Percentiles rank a stretch among this genome's conserved stretches.
Evolutionary conservation across 2,113 vertebrate genomes (phyloP).

Genomic region (Tyto alba): DNA sequence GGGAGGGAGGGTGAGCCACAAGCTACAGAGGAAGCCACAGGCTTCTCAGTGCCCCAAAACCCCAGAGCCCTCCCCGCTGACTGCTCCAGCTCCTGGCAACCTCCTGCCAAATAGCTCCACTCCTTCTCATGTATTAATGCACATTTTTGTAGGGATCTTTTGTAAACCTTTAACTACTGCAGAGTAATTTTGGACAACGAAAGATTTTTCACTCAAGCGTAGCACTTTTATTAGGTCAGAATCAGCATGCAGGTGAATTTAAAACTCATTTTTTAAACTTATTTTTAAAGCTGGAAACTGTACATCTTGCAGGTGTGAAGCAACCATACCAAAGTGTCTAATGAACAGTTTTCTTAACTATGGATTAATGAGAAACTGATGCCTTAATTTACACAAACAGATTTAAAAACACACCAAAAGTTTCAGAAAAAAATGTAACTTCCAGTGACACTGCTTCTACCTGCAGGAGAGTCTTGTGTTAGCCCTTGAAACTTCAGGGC

Average conservation of each 20-base stretch:
- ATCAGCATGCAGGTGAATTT: not conserved
- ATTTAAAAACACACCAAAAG: not conserved
- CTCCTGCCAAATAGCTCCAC: not conserved
- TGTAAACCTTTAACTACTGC: not conserved
- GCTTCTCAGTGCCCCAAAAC: fast-evolving
- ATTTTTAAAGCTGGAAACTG: not conserved
- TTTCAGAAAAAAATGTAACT: not conserved
- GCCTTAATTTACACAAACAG: not conserved
- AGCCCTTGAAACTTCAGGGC: not conserved
- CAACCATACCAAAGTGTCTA: not conserved
- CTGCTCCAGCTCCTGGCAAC: not conserved
- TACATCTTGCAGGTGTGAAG: not conserved
- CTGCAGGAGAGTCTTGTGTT: not conserved
- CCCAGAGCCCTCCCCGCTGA: not conserved
- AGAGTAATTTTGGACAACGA: not conserved
- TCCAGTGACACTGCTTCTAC: not conserved
- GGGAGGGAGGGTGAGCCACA: not conserved
- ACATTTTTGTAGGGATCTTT: not conserved
- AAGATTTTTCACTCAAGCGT: not conserved
- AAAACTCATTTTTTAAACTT: not conserved
- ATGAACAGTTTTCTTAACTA: not conserved
- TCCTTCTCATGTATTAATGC: not conserved
- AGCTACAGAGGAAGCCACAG: not conserved
- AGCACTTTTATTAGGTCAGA: not conserved
- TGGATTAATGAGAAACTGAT: not conserved